These are phyloP conservation scores for Phragmatobia fuliginosa DNA, from an alignment of 2,888 invertebrate genomes.

Conservation along the genomic window DNA sequence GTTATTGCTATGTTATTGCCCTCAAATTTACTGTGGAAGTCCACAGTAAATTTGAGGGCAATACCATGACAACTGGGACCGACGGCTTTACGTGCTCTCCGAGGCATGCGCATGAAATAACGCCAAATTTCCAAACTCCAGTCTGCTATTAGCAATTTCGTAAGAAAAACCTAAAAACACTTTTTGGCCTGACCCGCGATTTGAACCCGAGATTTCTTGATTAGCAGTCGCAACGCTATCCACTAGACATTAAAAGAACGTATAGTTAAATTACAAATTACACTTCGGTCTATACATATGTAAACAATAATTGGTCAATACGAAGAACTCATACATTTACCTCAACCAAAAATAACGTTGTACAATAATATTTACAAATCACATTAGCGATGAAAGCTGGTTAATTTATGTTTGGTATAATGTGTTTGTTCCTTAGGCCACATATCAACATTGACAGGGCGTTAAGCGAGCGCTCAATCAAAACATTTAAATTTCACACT, in stretches of 20 bases:
- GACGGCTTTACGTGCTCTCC: too few relatives aligned
- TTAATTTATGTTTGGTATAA: conserved; percentile 5
- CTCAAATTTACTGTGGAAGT: too few relatives aligned
- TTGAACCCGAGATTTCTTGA: too few relatives aligned
- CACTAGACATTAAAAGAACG: background rate
- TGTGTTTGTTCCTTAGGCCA: conserved; percentile 4
- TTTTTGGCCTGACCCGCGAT: too few relatives aligned
- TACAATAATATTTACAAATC: conserved; percentile 18
- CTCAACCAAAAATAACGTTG: conserved; percentile 2
- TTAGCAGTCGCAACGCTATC: too few relatives aligned
- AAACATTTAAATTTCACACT: background rate
- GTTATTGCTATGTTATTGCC: too few relatives aligned
- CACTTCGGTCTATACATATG: background rate
- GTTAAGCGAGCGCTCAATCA: background rate
- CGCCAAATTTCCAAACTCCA: too few relatives aligned
- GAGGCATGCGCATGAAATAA: too few relatives aligned
- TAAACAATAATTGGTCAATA: background rate
- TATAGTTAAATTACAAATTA: background rate
- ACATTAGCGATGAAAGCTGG: conserved; percentile 16
- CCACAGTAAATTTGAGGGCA: too few relatives aligned
- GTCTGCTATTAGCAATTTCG: too few relatives aligned
- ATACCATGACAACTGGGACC: too few relatives aligned
- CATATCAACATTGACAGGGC: background rate
- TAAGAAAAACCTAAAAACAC: too few relatives aligned
- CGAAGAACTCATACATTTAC: background rate